Percentiles rank a stretch among this genome's conserved stretches.
Conservation (phyloP, 1,140 invertebrate species). For the Atta cephalotes region DNA sequence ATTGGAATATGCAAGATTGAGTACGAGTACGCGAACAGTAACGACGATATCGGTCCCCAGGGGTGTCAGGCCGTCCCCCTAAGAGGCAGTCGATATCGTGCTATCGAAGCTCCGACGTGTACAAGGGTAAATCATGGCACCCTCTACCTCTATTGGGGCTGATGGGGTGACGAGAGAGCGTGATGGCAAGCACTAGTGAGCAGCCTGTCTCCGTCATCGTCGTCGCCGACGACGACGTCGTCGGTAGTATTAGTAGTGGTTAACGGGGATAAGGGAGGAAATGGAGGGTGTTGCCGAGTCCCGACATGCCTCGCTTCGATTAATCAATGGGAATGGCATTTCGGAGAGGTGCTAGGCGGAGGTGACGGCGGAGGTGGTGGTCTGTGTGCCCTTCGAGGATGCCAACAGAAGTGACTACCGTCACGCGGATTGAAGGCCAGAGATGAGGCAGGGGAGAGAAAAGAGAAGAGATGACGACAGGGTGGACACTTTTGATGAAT, state of each 20-base stretch:
- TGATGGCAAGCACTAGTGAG: constrained; percentile 63
- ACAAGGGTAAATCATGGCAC: constrained; percentile 66
- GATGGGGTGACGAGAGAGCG: constrained; percentile 68
- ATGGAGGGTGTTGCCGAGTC: constrained; percentile 83
- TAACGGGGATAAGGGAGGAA: constrained; percentile 81
- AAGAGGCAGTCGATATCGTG: constrained; percentile 78
- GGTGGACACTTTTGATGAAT: constrained; percentile 79
- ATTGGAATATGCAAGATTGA: constrained; percentile 19
- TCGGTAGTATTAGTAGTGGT: constrained; percentile 74
- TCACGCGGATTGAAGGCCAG: constrained; percentile 72
- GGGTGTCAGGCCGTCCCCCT: constrained; percentile 57
- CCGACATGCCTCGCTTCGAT: constrained; percentile 82
- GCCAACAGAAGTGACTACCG: constrained; percentile 72
- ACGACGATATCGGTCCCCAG: constrained; percentile 46
- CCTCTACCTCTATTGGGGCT: constrained; percentile 70
- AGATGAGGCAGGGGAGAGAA: constrained; percentile 8
- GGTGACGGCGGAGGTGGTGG: constrained; percentile 76
- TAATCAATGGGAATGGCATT: constrained; percentile 83
- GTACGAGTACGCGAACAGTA: constrained; percentile 31
- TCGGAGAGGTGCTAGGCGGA: constrained; percentile 77
- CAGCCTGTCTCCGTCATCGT: constrained; percentile 59
- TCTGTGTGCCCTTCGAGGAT: constrained; percentile 72
- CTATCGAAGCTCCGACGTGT: constrained; percentile 73
- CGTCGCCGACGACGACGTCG: constrained; percentile 39
- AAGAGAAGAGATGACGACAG: constrained; percentile 66